Evolutionary conservation across 2,888 invertebrate genomes (phyloP).

Genomic region (Uropetala carovei): DNA sequence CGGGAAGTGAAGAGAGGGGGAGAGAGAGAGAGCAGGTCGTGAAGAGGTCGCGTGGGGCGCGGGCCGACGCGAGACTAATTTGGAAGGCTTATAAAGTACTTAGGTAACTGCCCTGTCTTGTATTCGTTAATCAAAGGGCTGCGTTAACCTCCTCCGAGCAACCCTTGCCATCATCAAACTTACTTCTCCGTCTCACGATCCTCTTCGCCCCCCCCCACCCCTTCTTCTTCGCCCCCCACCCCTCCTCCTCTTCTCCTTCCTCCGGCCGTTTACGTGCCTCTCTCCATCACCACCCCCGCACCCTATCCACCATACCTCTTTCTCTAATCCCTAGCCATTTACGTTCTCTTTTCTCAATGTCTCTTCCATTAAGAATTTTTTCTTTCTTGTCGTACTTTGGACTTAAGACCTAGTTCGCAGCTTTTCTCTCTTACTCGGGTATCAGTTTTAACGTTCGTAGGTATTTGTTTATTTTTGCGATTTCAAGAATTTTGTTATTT

Average conservation of each 20-base stretch:
- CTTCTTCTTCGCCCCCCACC: not conserved
- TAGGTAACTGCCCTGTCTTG: slow-evolving; percentile 23
- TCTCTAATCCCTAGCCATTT: not conserved
- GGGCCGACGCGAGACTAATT: slow-evolving; percentile 13
- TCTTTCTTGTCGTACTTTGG: too few species aligned
- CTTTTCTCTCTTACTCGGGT: too few species aligned
- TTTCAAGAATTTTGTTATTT: too few species aligned
- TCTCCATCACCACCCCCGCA: not conserved
- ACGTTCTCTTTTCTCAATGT: not conserved
- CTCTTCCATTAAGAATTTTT: too few species aligned
- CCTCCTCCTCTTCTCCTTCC: not conserved
- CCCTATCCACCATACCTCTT: not conserved
- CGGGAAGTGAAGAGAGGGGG: too few species aligned
- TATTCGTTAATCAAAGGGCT: slow-evolving; percentile 4
- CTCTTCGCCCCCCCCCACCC: not conserved
- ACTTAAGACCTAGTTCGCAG: too few species aligned
- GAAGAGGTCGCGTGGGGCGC: not conserved
- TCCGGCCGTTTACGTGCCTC: not conserved
- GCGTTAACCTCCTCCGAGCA: not conserved
- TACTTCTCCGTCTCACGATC: not conserved
- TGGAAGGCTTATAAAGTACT: slow-evolving; percentile 21
- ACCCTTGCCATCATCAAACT: slow-evolving; percentile 10
- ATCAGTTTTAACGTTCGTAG: too few species aligned
- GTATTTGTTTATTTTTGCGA: too few species aligned
- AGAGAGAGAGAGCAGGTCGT: too few species aligned